Conservation (phyloP, 2,888 invertebrate genomes). For the Agriopis aurantiaria region DNA sequence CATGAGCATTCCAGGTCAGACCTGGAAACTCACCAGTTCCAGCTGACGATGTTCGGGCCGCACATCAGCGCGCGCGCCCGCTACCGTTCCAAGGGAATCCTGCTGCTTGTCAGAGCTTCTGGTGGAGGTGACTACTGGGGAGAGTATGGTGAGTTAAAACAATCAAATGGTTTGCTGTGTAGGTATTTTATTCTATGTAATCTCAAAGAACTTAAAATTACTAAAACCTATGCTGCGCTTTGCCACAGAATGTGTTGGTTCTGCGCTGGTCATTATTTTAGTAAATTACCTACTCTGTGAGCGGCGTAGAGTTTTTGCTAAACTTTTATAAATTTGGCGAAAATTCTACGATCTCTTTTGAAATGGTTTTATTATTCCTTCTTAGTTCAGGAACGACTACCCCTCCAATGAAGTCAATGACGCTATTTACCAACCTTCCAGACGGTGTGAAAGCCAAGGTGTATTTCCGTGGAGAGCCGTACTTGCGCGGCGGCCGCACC, state of each 20-base stretch:
- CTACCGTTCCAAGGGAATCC: constrained; percentile 92
- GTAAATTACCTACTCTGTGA: no score
- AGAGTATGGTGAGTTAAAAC: constrained; percentile 89
- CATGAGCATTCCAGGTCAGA: constrained; percentile 86
- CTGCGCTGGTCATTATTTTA: no score
- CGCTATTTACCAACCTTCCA: constrained; percentile 58
- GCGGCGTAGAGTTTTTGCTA: no score
- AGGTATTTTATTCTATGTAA: no score
- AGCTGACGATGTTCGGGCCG: constrained; percentile 92
- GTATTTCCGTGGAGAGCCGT: constrained; percentile 91
- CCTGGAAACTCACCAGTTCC: constrained; percentile 92
- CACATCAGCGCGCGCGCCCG: constrained; percentile 92
- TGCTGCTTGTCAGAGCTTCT: constrained; percentile 93
- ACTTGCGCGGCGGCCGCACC: constrained; percentile 87
- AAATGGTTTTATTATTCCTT: not conserved
- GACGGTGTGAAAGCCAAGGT: constrained; percentile 94
- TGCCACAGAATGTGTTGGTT: no score
- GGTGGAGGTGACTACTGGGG: constrained; percentile 96
- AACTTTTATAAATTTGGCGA: no score
- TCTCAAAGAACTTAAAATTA: no score
- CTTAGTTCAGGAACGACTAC: no score
- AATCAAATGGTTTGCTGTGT: not conserved
- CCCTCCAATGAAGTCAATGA: constrained; percentile 17
- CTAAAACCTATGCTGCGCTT: no score
- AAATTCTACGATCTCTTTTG: no score